A percentile compares a stretch with the other conserved stretches of the same genome.
Evolutionary conservation across 2,888 invertebrate species (phyloP).

Genomic region (Chromoteleia sp.): DNA sequence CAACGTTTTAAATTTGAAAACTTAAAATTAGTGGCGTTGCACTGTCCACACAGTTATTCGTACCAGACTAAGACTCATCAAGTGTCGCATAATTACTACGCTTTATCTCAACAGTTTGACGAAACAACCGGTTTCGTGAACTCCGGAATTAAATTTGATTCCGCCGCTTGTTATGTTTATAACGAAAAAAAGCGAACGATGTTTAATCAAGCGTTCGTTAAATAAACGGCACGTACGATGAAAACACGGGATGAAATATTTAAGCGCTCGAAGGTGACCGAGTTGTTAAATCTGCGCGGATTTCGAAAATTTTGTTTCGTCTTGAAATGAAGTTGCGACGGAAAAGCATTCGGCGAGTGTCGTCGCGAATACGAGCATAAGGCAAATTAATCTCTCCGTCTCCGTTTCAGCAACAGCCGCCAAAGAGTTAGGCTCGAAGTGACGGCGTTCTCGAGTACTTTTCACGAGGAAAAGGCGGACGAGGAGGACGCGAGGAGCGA

Average conservation of each 20-base stretch:
- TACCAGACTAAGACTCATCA: too few relatives aligned
- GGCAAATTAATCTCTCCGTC: constrained; percentile 58
- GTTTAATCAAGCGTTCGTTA: constrained; percentile 46
- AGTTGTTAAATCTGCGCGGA: constrained; percentile 46
- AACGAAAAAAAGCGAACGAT: constrained; percentile 16
- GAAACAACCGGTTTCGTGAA: background rate
- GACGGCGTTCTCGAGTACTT: constrained; percentile 57
- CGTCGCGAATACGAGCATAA: constrained; percentile 52
- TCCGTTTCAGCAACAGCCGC: constrained; percentile 55
- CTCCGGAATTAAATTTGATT: constrained; percentile 5
- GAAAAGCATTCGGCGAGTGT: constrained; percentile 61
- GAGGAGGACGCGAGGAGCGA: constrained; percentile 34
- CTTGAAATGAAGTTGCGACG: constrained; percentile 54
- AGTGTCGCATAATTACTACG: constrained; percentile 16
- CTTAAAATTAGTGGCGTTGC: background rate
- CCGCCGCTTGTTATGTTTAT: constrained; percentile 5
- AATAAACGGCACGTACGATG: constrained; percentile 24
- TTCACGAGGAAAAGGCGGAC: constrained; percentile 39
- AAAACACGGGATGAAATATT: constrained; percentile 47
- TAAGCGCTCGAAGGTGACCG: constrained; percentile 12
- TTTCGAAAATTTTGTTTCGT: constrained; percentile 58
- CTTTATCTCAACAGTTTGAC: too few relatives aligned
- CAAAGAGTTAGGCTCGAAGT: constrained; percentile 66
- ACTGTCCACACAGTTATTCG: constrained; percentile 7
- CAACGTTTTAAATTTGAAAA: too few relatives aligned